phyloP scores from a whole-genome alignment of 2,888 invertebrate species.

The Molorchus minor region DNA sequence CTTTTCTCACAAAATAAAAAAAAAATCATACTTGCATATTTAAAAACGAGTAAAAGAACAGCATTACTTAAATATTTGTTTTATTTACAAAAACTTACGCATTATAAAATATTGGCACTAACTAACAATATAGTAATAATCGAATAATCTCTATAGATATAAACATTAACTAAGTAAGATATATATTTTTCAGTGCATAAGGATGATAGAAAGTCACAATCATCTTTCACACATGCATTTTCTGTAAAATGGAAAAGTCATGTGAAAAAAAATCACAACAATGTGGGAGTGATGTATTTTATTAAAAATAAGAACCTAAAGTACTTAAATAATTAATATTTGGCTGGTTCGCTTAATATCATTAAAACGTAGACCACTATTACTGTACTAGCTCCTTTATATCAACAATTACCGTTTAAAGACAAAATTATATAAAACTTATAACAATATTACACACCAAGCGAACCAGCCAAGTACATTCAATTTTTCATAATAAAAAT shows the following conservation, averaged over 20 bases:
- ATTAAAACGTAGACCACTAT: too few relatives aligned
- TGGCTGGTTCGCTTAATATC: too few relatives aligned
- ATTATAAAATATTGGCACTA: slow-evolving; percentile 32
- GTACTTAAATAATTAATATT: too few relatives aligned
- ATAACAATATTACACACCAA: too few relatives aligned
- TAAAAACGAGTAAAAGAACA: too few relatives aligned
- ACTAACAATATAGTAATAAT: slow-evolving; percentile 22
- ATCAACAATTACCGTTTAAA: too few relatives aligned
- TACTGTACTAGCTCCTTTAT: too few relatives aligned
- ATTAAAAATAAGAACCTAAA: too few relatives aligned
- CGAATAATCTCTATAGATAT: slow-evolving; percentile 27
- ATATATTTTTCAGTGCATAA: slow-evolving; percentile 26
- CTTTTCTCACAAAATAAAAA: background rate
- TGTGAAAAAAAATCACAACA: background rate
- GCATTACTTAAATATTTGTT: too few relatives aligned
- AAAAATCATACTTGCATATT: slow-evolving; percentile 1
- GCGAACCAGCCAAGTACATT: too few relatives aligned
- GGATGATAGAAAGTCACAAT: background rate
- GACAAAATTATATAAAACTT: too few relatives aligned
- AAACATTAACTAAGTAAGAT: slow-evolving; percentile 21
- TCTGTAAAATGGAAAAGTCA: background rate
- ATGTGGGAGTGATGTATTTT: background rate
- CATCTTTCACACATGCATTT: slow-evolving; percentile 3
- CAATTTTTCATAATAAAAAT: too few relatives aligned
- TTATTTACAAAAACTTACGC: slow-evolving; percentile 28